Percentiles rank a stretch among this genome's conserved stretches.
phyloP scores from a whole-genome alignment of 2,797 vertebrate genomes.

The Garrulus glandarius region DNA sequence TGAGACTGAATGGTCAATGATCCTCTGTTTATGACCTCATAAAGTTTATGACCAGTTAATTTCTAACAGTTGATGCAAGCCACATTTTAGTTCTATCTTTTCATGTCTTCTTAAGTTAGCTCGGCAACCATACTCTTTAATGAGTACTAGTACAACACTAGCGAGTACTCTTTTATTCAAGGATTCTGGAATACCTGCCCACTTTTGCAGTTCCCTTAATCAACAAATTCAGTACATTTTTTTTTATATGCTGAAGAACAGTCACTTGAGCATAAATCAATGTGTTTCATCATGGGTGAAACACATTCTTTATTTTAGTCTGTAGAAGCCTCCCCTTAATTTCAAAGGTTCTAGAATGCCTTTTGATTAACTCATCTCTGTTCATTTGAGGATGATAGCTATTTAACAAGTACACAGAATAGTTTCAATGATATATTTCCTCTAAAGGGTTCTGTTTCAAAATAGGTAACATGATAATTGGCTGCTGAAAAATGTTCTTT shows the following conservation, averaged over 20 bases:
- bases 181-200: fast-evolving
- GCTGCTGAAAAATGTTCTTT: not conserved
- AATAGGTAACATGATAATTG: constrained; percentile 24
- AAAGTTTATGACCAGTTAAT: not conserved
- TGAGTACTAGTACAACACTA: not conserved
- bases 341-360: not conserved
- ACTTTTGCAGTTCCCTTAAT: not conserved
- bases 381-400: not conserved
- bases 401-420: not conserved
- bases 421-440: not conserved
- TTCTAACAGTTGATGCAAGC: not conserved
- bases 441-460: not conserved
- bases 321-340: not conserved
- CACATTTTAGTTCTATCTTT: not conserved
- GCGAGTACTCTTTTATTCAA: not conserved
- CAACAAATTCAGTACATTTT: not conserved
- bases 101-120: not conserved
- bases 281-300: not conserved
- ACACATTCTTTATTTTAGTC: not conserved
- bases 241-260: not conserved
- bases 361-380: not conserved
- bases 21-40: not conserved
- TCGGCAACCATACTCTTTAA: not conserved
- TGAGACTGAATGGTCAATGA: not conserved
- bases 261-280: not conserved